Percentiles rank a stretch among this genome's conserved stretches.
phyloP scores from a whole-genome alignment of 2,888 invertebrate genomes.

The Sesamia inferens region DNA sequence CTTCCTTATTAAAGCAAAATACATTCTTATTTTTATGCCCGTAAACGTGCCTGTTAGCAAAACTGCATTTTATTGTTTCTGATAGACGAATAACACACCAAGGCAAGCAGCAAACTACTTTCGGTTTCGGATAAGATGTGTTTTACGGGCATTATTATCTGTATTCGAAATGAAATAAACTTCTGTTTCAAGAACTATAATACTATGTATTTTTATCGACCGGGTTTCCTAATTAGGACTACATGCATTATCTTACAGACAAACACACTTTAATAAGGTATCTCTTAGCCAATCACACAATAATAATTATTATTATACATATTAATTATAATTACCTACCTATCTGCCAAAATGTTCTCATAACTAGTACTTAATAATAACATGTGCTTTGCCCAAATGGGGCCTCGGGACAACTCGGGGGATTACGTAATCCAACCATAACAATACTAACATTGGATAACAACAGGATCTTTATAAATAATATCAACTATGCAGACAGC shows the following conservation, averaged over 20 bases:
- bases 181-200: not conserved
- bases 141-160: too few species aligned
- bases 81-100: too few species aligned
- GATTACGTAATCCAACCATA: conserved; percentile 63
- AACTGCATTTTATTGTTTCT: too few species aligned
- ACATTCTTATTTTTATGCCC: not conserved
- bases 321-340: conserved; percentile 26
- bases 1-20: not conserved
- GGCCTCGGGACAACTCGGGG: conserved; percentile 51
- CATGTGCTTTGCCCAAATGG: conserved; percentile 51
- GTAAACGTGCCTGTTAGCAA: too few species aligned
- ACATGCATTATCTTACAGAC: not conserved
- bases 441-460: conserved; percentile 29
- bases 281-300: not conserved
- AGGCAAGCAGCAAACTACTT: too few species aligned
- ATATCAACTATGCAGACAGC: not conserved
- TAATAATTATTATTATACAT: conserved; percentile 24
- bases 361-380: conserved; percentile 23
- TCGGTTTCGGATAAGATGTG: too few species aligned
- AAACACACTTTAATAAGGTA: not conserved
- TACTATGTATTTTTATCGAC: not conserved
- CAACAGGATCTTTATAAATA: conserved; percentile 51
- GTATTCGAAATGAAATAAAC: not conserved
- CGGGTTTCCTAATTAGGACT: not conserved
- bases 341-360: conserved; percentile 18